phyloP scores from a whole-genome alignment of 2,888 invertebrate genomes.

The Acleris sparsana region DNA sequence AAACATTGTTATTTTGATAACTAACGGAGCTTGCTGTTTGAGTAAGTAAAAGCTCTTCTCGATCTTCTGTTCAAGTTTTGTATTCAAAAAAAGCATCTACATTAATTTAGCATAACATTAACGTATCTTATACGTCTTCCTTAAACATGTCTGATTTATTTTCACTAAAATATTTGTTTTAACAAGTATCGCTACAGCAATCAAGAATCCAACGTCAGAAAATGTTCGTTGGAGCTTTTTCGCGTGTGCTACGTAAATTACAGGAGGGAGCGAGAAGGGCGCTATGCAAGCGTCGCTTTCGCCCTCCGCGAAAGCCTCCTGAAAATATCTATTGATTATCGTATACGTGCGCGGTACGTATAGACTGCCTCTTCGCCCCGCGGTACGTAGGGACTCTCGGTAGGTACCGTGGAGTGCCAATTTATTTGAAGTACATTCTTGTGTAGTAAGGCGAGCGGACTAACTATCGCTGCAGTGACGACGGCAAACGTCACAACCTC shows the following conservation, averaged over 20 bases:
- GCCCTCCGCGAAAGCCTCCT: slow-evolving; percentile 79
- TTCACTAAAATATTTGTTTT: background rate
- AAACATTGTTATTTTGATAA: slow-evolving; percentile 42
- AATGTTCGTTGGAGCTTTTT: slow-evolving; percentile 50
- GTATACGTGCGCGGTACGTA: slow-evolving; percentile 76
- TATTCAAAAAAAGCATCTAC: background rate
- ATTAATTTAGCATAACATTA: background rate
- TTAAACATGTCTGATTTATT: too few species aligned
- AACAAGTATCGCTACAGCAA: slow-evolving; percentile 12
- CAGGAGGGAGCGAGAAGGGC: slow-evolving; percentile 67
- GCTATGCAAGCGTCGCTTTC: slow-evolving; percentile 61
- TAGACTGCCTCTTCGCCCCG: slow-evolving; percentile 69
- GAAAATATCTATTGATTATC: slow-evolving; percentile 84
- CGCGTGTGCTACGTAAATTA: slow-evolving; percentile 68
- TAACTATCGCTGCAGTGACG: slow-evolving; percentile 48
- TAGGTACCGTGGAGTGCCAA: slow-evolving; percentile 71
- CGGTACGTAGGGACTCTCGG: slow-evolving; percentile 65
- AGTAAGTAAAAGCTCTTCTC: slow-evolving; percentile 1
- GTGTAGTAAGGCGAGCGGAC: slow-evolving; percentile 38
- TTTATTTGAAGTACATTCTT: slow-evolving; percentile 76
- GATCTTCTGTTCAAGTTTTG: background rate
- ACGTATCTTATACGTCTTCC: too few species aligned
- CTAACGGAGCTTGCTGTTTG: slow-evolving; percentile 24
- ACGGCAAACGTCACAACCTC: slow-evolving; percentile 36
- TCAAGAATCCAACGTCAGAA: slow-evolving; percentile 30